Percentiles rank a stretch among this genome's conserved stretches.
Evolutionary conservation across 2,113 vertebrate genomes (phyloP).

Genomic region (Spheniscus mendiculus): DNA sequence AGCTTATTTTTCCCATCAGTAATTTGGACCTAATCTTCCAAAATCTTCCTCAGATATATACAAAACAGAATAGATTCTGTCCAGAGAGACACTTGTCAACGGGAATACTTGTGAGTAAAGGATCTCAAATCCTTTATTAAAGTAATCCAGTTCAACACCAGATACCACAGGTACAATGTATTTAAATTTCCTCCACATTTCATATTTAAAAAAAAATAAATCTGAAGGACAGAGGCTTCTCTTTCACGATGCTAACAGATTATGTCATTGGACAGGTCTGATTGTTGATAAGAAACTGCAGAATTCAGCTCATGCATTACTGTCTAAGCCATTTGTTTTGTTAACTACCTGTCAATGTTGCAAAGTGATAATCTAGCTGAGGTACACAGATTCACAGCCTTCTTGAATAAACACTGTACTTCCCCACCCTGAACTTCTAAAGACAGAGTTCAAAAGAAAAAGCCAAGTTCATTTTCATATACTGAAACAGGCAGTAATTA

Average conservation of each 20-base stretch:
- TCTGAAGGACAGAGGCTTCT: background rate
- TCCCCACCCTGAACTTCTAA: slow-evolving; percentile 69
- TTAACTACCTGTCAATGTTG: slow-evolving; percentile 84
- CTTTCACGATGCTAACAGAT: slow-evolving; percentile 55
- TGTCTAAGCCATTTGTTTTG: slow-evolving; percentile 84
- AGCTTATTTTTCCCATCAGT: background rate
- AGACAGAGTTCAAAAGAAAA: slow-evolving; percentile 61
- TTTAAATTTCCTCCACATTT: background rate
- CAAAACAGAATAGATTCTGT: background rate
- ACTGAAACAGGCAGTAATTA: slow-evolving; percentile 6
- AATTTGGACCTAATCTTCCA: background rate
- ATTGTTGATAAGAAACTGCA: slow-evolving; percentile 42
- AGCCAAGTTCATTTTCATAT: slow-evolving; percentile 53
- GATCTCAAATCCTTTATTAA: background rate
- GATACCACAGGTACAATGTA: background rate
- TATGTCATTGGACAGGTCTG: slow-evolving; percentile 66
- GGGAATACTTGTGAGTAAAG: background rate
- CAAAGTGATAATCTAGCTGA: slow-evolving; percentile 78
- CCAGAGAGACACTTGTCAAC: background rate
- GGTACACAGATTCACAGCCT: slow-evolving; percentile 52
- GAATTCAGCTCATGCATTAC: slow-evolving; percentile 9
- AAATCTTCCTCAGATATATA: background rate
- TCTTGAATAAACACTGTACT: slow-evolving; percentile 65
- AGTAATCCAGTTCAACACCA: background rate
- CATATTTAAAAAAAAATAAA: background rate